Conservation (phyloP, 2,797 vertebrate genomes). For the Pyrocephalus nanus region DNA sequence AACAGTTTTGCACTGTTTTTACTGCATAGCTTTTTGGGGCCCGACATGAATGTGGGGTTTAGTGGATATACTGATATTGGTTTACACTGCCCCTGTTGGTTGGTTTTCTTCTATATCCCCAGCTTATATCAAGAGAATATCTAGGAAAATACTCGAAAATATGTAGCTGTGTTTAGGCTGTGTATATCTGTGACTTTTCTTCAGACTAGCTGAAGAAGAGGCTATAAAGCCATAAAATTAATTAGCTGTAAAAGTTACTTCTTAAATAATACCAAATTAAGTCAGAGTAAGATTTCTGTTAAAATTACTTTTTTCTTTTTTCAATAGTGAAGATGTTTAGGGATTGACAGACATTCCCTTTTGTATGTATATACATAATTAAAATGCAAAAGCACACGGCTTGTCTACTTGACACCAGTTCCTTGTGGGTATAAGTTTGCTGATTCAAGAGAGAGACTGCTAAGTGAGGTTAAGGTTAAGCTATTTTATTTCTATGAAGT, state of each 20-base stretch:
- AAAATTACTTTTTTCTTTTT: not conserved
- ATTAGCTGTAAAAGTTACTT: not conserved
- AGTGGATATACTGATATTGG: not conserved
- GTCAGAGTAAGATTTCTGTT: not conserved
- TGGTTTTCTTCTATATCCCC: not conserved
- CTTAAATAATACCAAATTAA: not conserved
- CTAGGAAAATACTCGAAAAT: not conserved
- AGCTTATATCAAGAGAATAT: not conserved
- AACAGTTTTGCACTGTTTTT: not conserved
- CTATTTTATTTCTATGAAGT: not conserved
- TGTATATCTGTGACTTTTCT: not conserved
- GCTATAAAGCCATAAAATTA: not conserved
- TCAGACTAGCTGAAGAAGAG: not conserved
- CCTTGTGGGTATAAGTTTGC: not conserved
- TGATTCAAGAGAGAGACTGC: not conserved
- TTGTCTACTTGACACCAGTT: not conserved
- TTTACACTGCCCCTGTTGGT: not conserved
- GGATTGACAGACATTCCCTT: not conserved
- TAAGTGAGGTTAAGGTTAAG: not conserved
- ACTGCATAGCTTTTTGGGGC: rapidly evolving
- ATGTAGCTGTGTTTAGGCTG: rapidly evolving
- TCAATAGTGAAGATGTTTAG: not conserved
- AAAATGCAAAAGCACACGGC: not conserved
- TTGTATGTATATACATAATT: not conserved
- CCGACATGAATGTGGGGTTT: not conserved